phyloP scores from a whole-genome alignment of 2,113 vertebrate genomes.

The Ramphastos sulfuratus region DNA sequence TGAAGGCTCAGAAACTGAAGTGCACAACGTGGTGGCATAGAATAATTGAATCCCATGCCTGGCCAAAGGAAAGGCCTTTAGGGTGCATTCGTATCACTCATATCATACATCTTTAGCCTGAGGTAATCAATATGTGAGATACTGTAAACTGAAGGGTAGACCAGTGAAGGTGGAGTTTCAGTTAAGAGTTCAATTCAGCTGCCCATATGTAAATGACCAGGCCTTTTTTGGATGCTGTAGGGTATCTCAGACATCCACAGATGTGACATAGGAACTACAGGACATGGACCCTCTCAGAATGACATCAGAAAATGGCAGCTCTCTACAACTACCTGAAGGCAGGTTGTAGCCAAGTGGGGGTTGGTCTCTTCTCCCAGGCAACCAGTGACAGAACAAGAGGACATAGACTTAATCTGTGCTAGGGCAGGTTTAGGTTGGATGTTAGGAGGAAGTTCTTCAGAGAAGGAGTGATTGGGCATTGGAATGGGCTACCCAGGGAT shows the following conservation, averaged over 20 bases:
- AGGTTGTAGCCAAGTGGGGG: no score
- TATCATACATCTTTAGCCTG: background rate
- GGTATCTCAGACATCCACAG: background rate
- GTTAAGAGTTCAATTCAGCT: background rate
- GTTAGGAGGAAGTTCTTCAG: no score
- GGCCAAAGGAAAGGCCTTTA: background rate
- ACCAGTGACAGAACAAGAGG: no score
- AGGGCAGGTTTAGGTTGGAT: no score
- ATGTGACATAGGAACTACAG: background rate
- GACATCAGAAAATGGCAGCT: background rate
- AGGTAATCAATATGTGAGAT: background rate
- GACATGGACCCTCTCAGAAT: background rate
- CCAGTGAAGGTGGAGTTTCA: background rate
- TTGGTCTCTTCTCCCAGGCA: no score
- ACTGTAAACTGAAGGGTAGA: background rate
- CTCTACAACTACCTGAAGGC: no score
- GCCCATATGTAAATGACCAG: background rate
- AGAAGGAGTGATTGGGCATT: no score
- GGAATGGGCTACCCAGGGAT: no score
- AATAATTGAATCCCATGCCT: background rate
- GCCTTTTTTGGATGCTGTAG: background rate
- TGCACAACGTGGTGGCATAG: no score
- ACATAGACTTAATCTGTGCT: no score
- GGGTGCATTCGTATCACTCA: background rate
- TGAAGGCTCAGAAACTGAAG: background rate